A percentile compares a stretch with the other conserved stretches of the same genome.
Conservation (phyloP, 2,113 vertebrate species). For the Micromys minutus region DNA sequence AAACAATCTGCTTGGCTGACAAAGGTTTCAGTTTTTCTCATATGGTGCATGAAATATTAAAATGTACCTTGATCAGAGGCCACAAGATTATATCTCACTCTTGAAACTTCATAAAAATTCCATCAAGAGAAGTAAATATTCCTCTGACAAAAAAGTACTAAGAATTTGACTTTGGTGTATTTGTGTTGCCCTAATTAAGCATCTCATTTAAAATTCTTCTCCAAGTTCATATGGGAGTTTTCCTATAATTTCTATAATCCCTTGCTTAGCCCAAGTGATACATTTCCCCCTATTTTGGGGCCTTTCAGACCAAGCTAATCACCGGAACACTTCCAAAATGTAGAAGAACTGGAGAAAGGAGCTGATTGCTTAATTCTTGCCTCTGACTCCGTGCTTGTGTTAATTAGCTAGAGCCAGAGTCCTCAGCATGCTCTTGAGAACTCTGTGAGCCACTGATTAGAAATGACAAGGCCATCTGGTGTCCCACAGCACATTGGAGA, state of each 20-base stretch:
- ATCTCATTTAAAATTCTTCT: conserved; percentile 66
- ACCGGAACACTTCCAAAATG: conserved; percentile 53
- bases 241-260: conserved; percentile 16
- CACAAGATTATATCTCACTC: neutral
- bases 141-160: neutral
- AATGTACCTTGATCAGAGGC: neutral
- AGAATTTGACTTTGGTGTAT: conserved; percentile 47
- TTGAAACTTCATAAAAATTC: conserved; percentile 39
- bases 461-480: conserved; percentile 72
- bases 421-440: neutral
- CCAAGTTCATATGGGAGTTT: conserved; percentile 49
- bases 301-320: conserved; percentile 57
- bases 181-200: conserved; percentile 53
- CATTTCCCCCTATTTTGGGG: conserved; percentile 40
- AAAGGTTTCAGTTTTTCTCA: neutral
- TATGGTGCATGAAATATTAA: conserved; percentile 12
- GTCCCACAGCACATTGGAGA: conserved; percentile 8
- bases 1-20: neutral
- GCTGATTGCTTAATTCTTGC: conserved; percentile 61
- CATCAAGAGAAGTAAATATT: conserved; percentile 47
- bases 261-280: conserved; percentile 45
- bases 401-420: conserved; percentile 65
- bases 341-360: conserved; percentile 50
- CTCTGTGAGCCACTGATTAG: conserved; percentile 55
- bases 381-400: conserved; percentile 26